Conservation (phyloP, 2,888 invertebrate species). For the Hetaerina titia region DNA sequence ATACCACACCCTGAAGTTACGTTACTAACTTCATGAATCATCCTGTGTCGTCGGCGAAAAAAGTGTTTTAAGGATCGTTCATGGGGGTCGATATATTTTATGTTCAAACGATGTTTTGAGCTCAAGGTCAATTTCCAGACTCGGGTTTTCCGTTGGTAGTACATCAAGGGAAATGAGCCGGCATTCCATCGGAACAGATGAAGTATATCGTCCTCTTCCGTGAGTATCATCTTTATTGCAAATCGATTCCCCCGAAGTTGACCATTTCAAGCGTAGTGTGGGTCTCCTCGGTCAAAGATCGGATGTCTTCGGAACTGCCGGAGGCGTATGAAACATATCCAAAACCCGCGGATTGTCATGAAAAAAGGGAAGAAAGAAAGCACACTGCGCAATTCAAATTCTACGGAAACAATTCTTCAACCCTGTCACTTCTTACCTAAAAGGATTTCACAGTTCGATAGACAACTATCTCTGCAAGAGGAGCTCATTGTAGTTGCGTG, state of each 20-base stretch:
- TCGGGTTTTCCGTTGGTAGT: not conserved
- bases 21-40: no score
- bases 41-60: not conserved
- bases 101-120: not conserved
- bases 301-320: not conserved
- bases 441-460: no score
- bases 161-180: not conserved
- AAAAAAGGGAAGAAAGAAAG: not conserved
- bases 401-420: not conserved
- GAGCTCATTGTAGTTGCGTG: no score
- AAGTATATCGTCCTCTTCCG: slow-evolving; percentile 6
- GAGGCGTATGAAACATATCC: not conserved
- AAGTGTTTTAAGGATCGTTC: not conserved
- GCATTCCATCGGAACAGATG: not conserved
- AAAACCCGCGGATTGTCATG: not conserved
- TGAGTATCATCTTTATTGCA: slow-evolving; percentile 51
- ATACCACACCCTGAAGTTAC: no score
- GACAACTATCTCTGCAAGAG: no score
- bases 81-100: not conserved
- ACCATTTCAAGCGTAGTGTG: slow-evolving; percentile 16
- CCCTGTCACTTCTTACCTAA: no score
- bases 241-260: slow-evolving; percentile 48
- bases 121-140: not conserved
- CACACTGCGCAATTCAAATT: not conserved
- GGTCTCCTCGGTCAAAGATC: not conserved